These are phyloP conservation scores for Sterna hirundo DNA, from an alignment of 2,113 vertebrate species.

Conservation along the genomic window DNA sequence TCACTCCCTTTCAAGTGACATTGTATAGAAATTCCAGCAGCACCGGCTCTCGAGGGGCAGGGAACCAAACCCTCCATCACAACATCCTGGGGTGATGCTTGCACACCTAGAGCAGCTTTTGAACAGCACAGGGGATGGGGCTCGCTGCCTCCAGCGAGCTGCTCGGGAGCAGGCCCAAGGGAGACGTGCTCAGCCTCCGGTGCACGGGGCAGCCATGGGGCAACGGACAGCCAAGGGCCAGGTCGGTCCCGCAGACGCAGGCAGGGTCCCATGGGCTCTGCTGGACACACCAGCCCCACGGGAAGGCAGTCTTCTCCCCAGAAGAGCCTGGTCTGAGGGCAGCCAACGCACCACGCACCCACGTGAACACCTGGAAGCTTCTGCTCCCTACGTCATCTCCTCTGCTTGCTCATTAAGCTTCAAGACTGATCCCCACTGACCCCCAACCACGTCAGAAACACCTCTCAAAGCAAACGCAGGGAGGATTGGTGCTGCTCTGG, in stretches of 20 bases:
- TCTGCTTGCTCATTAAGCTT: not conserved
- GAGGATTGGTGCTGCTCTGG: not conserved
- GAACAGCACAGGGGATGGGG: not conserved
- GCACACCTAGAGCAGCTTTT: not conserved
- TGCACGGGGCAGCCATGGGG: not conserved
- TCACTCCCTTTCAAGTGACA: not conserved
- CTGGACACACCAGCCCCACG: not conserved
- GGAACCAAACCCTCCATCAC: not conserved
- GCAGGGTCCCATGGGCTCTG: not conserved
- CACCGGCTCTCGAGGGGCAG: not conserved
- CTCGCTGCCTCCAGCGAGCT: not conserved
- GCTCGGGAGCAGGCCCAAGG: not conserved
- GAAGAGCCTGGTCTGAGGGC: not conserved
- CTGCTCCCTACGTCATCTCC: not conserved
- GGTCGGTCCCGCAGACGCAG: not conserved
- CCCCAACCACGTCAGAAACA: not conserved
- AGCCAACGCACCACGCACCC: not conserved
- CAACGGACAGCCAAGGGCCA: not conserved
- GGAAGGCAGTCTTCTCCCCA: not conserved
- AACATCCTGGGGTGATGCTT: accelerated
- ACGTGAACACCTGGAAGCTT: not conserved
- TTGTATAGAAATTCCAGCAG: not conserved
- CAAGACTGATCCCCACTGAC: not conserved
- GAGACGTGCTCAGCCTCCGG: accelerated
- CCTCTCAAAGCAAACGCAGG: not conserved